Percentiles rank a stretch among this genome's conserved stretches.
Conservation (phyloP, 2,888 invertebrate genomes). For the Amblyjoppa proteus region DNA sequence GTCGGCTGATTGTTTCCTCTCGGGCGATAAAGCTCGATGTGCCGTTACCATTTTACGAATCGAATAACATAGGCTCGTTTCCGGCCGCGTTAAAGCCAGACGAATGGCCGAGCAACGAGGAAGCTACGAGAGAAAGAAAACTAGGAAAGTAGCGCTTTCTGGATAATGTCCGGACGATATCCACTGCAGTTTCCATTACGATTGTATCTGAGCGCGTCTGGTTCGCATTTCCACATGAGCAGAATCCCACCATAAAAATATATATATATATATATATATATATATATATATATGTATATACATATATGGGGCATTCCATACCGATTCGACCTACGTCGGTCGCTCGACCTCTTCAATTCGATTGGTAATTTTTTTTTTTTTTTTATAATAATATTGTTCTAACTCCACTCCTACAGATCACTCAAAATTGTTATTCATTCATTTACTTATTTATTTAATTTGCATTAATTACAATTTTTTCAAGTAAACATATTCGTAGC, state of each 20-base stretch:
- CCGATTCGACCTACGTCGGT: no score
- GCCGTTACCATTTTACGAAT: conserved; percentile 18
- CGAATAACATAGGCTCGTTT: conserved; percentile 34
- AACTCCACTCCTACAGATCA: no score
- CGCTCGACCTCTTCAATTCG: no score
- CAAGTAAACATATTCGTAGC: no score
- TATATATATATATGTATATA: no score
- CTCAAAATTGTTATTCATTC: no score
- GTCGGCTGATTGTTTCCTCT: conserved; percentile 1
- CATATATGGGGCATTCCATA: no score
- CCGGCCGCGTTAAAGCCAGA: neutral
- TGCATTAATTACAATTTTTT: no score
- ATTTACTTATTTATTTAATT: no score
- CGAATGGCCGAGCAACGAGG: conserved; percentile 36
- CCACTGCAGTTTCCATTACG: conserved; percentile 13
- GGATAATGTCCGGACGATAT: conserved; percentile 47
- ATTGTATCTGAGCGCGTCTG: conserved; percentile 7
- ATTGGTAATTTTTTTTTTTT: no score
- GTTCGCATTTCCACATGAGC: conserved; percentile 31
- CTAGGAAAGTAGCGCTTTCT: conserved; percentile 6
- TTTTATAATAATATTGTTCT: no score
- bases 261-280: no score
- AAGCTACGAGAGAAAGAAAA: conserved; percentile 6
- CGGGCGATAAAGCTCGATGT: conserved; percentile 28
- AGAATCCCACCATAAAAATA: conserved; percentile 24